A percentile compares a stretch with the other conserved stretches of the same genome.
Conservation (phyloP, 2,888 invertebrate genomes). For the Stenurella melanura region DNA sequence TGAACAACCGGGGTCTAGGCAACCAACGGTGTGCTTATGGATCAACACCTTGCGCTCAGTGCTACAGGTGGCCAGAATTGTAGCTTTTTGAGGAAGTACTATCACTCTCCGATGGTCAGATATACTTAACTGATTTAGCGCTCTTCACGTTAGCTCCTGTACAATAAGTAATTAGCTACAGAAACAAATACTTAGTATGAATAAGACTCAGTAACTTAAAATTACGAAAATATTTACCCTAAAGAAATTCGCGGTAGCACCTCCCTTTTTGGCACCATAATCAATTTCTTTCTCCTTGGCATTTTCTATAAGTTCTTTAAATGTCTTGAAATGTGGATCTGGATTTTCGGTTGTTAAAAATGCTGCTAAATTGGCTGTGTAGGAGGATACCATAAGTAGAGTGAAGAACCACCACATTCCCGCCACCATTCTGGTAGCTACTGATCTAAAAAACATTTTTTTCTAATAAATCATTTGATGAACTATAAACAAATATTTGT, state of each 20-base stretch:
- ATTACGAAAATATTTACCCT: slow-evolving; percentile 75
- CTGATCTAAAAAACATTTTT: slow-evolving; percentile 78
- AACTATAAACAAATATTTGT: no score
- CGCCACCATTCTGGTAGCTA: slow-evolving; percentile 91
- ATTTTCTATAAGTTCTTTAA: slow-evolving; percentile 86
- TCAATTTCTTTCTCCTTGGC: slow-evolving; percentile 87
- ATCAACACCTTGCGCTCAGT: no score
- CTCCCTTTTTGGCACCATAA: slow-evolving; percentile 90
- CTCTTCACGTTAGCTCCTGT: no score
- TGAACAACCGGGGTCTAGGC: no score
- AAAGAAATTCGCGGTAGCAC: slow-evolving; percentile 93
- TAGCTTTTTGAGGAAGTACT: no score
- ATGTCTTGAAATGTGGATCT: slow-evolving; percentile 83
- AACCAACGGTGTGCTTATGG: no score
- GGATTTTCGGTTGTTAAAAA: slow-evolving; percentile 89
- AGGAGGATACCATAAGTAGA: slow-evolving; percentile 89
- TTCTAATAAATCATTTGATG: neutral
- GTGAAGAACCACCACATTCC: slow-evolving; percentile 95
- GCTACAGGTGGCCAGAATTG: no score
- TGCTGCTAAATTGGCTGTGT: slow-evolving; percentile 94
- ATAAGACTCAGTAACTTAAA: no score
- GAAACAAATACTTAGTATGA: no score
- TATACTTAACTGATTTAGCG: no score
- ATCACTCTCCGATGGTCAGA: no score
- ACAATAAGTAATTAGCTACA: no score